Percentiles rank a stretch among this genome's conserved stretches.
Conservation (phyloP, 2,113 vertebrate species). For the Pterophyllum scalare region DNA sequence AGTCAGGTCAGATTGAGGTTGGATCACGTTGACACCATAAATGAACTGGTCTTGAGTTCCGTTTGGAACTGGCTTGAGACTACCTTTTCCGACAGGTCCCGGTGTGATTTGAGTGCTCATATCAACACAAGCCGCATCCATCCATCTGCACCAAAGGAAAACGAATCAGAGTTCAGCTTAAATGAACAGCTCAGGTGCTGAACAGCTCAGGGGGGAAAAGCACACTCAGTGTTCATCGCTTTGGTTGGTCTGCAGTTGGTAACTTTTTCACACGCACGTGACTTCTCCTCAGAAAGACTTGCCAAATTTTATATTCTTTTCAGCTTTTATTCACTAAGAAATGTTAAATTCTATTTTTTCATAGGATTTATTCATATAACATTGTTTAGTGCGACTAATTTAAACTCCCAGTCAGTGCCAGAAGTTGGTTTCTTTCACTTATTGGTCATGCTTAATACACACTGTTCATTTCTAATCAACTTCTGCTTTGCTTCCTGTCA, state of each 20-base stretch:
- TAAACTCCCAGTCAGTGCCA: neutral
- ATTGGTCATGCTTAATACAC: neutral
- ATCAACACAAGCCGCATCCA: neutral
- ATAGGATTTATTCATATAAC: neutral
- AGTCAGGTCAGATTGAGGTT: fast-evolving
- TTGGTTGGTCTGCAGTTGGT: neutral
- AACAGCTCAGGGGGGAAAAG: neutral
- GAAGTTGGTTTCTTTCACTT: neutral
- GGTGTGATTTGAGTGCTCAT: too few relatives aligned
- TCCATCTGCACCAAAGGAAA: neutral
- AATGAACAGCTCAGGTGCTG: neutral
- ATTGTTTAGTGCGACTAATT: neutral
- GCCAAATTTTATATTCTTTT: neutral
- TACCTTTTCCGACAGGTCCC: too few relatives aligned
- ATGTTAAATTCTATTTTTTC: neutral
- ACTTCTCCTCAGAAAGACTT: neutral
- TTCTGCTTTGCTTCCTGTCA: constrained; percentile 12
- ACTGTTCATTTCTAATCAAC: constrained; percentile 16
- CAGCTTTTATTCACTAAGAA: neutral
- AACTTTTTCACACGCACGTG: neutral
- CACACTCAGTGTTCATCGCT: neutral
- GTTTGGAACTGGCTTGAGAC: neutral
- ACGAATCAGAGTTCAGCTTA: neutral
- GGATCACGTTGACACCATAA: neutral
- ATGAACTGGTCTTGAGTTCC: neutral